Conservation (phyloP, 2,113 vertebrate species). For the Dryoscopus gambensis region DNA sequence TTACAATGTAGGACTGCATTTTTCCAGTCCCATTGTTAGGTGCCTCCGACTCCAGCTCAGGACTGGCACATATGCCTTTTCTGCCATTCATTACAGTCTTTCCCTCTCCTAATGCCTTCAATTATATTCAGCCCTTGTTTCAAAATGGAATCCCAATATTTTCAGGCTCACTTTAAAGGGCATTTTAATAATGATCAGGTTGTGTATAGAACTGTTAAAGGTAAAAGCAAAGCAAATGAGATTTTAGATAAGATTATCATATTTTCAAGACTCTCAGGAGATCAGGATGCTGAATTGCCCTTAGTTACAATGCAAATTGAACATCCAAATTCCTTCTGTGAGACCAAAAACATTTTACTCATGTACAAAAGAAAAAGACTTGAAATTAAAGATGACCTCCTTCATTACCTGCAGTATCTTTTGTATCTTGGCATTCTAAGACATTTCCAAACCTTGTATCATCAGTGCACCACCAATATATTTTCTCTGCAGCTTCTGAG, state of each 20-base stretch:
- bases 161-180: slow-evolving; percentile 9
- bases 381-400: neutral
- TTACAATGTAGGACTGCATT: neutral
- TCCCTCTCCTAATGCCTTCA: neutral
- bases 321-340: neutral
- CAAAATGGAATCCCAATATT: neutral
- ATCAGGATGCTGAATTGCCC: neutral
- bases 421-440: neutral
- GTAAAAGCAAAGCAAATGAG: slow-evolving; percentile 25
- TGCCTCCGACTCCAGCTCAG: neutral
- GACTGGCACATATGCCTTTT: neutral
- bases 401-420: neutral
- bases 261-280: neutral
- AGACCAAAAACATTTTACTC: neutral
- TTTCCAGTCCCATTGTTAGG: neutral
- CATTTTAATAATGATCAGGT: neutral
- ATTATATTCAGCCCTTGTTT: neutral
- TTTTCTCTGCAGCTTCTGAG: neutral
- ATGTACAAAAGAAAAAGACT: neutral
- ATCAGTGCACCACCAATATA: neutral
- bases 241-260: neutral
- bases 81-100: neutral
- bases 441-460: neutral
- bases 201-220: neutral
- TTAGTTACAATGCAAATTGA: neutral